A percentile compares a stretch with the other conserved stretches of the same genome.
Conservation (phyloP, 2,113 vertebrate species). For the Suricata suricatta region DNA sequence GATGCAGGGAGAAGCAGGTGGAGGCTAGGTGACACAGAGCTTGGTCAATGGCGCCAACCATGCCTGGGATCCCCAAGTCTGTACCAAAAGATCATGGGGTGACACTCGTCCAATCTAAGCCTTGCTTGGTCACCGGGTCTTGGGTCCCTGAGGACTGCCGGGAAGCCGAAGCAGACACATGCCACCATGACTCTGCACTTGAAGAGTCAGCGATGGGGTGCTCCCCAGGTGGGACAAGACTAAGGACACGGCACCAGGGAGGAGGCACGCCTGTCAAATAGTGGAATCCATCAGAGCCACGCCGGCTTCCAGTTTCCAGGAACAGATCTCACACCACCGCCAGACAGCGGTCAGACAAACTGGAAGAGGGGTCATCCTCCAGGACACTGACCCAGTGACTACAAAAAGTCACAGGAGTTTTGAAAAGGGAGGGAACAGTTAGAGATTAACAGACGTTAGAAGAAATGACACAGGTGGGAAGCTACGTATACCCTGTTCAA, state of each 20-base stretch:
- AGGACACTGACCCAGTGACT: not conserved
- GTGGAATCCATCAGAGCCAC: not conserved
- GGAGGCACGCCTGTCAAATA: not conserved
- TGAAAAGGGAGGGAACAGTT: not conserved
- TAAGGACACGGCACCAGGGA: not conserved
- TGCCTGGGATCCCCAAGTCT: not conserved
- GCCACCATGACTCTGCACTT: not conserved
- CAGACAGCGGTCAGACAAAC: not conserved
- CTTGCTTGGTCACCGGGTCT: not conserved
- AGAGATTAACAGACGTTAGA: not conserved
- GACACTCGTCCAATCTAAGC: not conserved
- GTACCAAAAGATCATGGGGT: not conserved
- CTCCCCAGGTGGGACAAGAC: not conserved
- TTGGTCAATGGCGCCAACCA: not conserved
- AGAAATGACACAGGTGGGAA: not conserved
- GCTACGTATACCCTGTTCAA: not conserved
- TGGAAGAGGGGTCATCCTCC: not conserved
- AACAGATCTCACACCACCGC: not conserved
- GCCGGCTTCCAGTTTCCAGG: not conserved
- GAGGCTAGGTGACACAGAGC: not conserved
- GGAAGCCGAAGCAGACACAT: not conserved
- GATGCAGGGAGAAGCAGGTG: not conserved
- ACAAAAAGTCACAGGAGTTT: not conserved
- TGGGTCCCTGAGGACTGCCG: not conserved
- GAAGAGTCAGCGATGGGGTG: not conserved